Base-by-base conservation (phyloP, 2,888 invertebrate species). In the Agelastica alni region DNA sequence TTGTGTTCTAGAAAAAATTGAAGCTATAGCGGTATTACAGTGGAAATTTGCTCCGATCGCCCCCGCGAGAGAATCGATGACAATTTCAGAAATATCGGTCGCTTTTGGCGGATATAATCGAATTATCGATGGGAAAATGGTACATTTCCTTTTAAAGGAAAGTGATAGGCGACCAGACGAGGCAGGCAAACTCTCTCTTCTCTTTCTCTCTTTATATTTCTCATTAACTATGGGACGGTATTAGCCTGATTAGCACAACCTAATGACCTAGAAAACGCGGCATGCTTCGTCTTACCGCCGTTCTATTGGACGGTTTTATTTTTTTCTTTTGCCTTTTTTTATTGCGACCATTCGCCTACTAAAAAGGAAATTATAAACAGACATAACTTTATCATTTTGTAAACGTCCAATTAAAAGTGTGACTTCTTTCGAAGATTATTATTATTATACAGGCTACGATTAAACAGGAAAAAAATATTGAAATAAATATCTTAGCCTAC, bases 141-240 rank as follows among this genome's bases (percentile, higher is more conserved):
- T 39, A 39, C 30, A 39, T 30, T 48, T 48, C 16, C 48, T 48
- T 37, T 48, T 39, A 48, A 26, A 20, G 44, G 44, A 44, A 44
- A 44, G 31, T 44, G 31, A 31, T 28, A 32, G 44, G 20, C 30
- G 12, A 13, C 7, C 20, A 20, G 37, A 39, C 37, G 37, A 18
- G 20, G 6, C 37, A 39, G 37, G 37, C 20, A 39, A 2, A 39
- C 37, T 39, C 20, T 39, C 37, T 37, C 18, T 17, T 7, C 13
- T 5, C 36, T 18, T 5, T 10, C 36, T 36, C 17, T 36, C 17
- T 36, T 36, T 17, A n/a, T n/a, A n/a, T 36, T 7, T 36, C 17
- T 16, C 4, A 39, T 18, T 12, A 12, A 39, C 10, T 4, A 20
- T 39, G 20, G 20, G 17, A 18, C 20, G 10, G 18, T 39, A 39